These are phyloP conservation scores for Drosophila pseudoobscura DNA, from an alignment of 1,140 invertebrate genomes.

Conservation along the genomic window DNA sequence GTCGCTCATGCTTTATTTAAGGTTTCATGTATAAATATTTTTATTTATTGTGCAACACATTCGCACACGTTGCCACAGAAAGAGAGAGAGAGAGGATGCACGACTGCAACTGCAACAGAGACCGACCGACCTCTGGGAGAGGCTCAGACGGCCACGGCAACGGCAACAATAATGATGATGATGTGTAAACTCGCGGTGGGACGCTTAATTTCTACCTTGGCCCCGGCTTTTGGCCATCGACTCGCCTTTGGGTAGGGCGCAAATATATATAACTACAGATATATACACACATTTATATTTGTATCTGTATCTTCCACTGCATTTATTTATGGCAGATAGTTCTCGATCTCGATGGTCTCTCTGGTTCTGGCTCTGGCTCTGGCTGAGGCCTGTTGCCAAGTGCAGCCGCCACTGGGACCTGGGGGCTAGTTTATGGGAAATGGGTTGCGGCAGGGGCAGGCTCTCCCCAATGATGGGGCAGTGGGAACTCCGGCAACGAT, in stretches of 20 bases:
- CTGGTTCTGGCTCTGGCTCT: background rate
- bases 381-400: slow-evolving; percentile 27
- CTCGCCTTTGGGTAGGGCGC: slow-evolving; percentile 35
- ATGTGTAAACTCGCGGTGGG: slow-evolving; percentile 81
- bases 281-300: slow-evolving; percentile 31
- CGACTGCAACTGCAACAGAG: slow-evolving; percentile 51
- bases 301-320: slow-evolving; percentile 37
- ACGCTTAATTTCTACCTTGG: slow-evolving; percentile 79
- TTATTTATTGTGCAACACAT: slow-evolving; percentile 82
- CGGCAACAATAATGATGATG: slow-evolving; percentile 78
- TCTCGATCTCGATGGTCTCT: slow-evolving; percentile 23
- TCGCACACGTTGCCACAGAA: slow-evolving; percentile 67
- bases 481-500: slow-evolving; percentile 39
- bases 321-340: slow-evolving; percentile 39
- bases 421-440: slow-evolving; percentile 42
- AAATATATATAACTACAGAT: slow-evolving; percentile 38
- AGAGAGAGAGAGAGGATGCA: slow-evolving; percentile 16
- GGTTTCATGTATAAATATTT: slow-evolving; percentile 82
- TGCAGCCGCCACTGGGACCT: slow-evolving; percentile 20
- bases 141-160: slow-evolving; percentile 33
- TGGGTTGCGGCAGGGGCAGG: slow-evolving; percentile 11
- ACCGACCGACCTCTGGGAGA: slow-evolving; percentile 23
- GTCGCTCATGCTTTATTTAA: slow-evolving; percentile 81
- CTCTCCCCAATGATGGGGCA: background rate
- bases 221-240: slow-evolving; percentile 28